Conservation (phyloP, 2,797 vertebrate genomes). For the Synanceia verrucosa region DNA sequence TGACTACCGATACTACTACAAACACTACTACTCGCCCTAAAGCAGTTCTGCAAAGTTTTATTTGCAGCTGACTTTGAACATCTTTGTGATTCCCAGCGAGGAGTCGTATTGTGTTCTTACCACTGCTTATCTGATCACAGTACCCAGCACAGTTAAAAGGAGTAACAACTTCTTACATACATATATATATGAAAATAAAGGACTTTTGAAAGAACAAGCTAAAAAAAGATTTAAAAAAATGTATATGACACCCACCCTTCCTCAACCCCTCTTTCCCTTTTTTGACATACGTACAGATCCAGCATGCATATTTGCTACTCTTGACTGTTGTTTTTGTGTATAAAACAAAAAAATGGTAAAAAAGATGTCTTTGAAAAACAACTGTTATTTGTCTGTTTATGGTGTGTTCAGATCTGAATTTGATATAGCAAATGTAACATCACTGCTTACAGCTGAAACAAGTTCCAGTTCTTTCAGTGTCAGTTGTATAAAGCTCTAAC, state of each 20-base stretch:
- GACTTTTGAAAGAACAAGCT: slow-evolving; percentile 19
- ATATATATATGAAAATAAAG: slow-evolving; percentile 35
- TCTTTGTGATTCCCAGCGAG: slow-evolving; percentile 76
- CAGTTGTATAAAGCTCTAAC: slow-evolving; percentile 62
- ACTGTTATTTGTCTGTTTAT: slow-evolving; percentile 87
- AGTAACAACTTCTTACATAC: slow-evolving; percentile 66
- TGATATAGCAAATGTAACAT: slow-evolving; percentile 83
- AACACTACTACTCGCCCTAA: slow-evolving; percentile 36
- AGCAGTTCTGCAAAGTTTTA: slow-evolving; percentile 85
- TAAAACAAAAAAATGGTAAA: slow-evolving; percentile 85
- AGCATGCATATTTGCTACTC: slow-evolving; percentile 98
- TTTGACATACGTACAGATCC: slow-evolving; percentile 87
- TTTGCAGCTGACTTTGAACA: slow-evolving; percentile 84
- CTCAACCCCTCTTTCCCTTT: slow-evolving; percentile 15
- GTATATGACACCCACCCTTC: slow-evolving; percentile 53
- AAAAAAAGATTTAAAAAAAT: slow-evolving; percentile 47
- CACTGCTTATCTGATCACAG: slow-evolving; percentile 73
- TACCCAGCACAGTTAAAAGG: slow-evolving; percentile 76
- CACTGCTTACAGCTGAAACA: slow-evolving; percentile 73
- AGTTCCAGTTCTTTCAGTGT: slow-evolving; percentile 66
- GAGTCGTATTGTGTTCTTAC: slow-evolving; percentile 78
- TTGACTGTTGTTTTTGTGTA: slow-evolving; percentile 94
- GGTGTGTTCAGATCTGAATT: slow-evolving; percentile 89
- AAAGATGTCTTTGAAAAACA: slow-evolving; percentile 80
- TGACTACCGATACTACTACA: slow-evolving; percentile 27